These are phyloP conservation scores for Chionomys nivalis DNA, from an alignment of 2,113 vertebrate genomes.

Conservation along the genomic window DNA sequence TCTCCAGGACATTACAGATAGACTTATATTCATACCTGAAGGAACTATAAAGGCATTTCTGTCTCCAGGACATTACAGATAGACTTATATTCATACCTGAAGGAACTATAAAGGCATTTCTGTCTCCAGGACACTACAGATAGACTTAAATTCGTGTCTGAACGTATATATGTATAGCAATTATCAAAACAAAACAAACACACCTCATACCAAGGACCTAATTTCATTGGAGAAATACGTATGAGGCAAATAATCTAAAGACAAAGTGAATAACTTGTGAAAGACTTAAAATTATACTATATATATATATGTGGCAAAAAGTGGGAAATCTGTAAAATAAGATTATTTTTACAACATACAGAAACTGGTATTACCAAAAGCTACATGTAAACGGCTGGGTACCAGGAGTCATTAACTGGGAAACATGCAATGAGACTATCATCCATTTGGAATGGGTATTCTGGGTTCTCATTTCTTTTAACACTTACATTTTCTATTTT, in stretches of 20 bases:
- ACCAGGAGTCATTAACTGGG: not conserved
- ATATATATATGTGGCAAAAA: not conserved
- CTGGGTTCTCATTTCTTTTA: not conserved
- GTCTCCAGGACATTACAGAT: conserved; percentile 25
- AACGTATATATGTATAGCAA: conserved; percentile 1
- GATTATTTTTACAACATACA: not conserved
- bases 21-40: not conserved
- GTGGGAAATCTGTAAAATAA: not conserved
- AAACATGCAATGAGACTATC: not conserved
- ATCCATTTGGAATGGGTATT: not conserved
- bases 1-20: conserved; percentile 25
- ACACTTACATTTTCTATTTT: conserved; percentile 85
- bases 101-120: not conserved
- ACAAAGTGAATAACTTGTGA: conserved; percentile 27
- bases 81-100: not conserved
- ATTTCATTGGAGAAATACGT: conserved; percentile 48
- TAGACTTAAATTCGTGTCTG: not conserved
- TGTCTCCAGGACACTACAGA: conserved; percentile 32
- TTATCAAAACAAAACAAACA: not conserved
- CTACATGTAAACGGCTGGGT: not conserved
- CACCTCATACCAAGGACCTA: not conserved
- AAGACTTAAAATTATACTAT: not conserved
- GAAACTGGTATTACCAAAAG: conserved; percentile 15
- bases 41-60: not conserved
- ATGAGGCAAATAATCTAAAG: conserved; percentile 25